A percentile compares a stretch with the other conserved stretches of the same genome.
These are phyloP conservation scores for Bombycilla garrulus DNA, from an alignment of 2,113 vertebrate genomes.

Conservation along the genomic window DNA sequence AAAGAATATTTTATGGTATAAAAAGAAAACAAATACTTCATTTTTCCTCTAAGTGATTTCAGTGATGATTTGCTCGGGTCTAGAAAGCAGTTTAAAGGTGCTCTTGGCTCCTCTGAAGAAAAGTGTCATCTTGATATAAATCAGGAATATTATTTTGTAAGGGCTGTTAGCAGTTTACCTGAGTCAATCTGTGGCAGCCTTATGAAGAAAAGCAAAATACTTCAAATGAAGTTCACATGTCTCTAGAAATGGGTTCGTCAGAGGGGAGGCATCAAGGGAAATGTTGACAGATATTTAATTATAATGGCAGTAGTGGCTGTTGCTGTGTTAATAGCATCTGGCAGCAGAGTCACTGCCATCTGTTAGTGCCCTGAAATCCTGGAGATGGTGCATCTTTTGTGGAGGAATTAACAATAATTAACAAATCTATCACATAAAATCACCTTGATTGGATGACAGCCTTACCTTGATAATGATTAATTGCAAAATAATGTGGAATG, in stretches of 20 bases:
- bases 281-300: slow-evolving; percentile 28
- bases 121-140: not conserved
- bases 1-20: not conserved
- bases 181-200: not conserved
- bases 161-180: not conserved
- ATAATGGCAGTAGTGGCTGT: not conserved
- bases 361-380: slow-evolving; percentile 12
- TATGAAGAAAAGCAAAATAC: not conserved
- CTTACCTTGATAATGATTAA: slow-evolving; percentile 21
- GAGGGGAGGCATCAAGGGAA: slow-evolving; percentile 2
- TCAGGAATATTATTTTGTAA: not conserved
- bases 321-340: slow-evolving; percentile 9
- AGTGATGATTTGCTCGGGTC: not conserved
- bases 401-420: slow-evolving; percentile 33
- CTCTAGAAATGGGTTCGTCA: not conserved
- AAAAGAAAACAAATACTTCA: not conserved
- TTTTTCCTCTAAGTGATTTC: not conserved
- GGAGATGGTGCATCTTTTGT: not conserved
- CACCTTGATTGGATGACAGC: slow-evolving; percentile 36
- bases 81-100: not conserved
- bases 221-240: not conserved
- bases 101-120: not conserved
- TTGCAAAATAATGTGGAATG: not conserved
- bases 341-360: not conserved
- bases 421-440: slow-evolving; percentile 16